These are phyloP conservation scores for Melanostoma scalare DNA, from an alignment of 2,888 invertebrate species.

Conservation along the genomic window DNA sequence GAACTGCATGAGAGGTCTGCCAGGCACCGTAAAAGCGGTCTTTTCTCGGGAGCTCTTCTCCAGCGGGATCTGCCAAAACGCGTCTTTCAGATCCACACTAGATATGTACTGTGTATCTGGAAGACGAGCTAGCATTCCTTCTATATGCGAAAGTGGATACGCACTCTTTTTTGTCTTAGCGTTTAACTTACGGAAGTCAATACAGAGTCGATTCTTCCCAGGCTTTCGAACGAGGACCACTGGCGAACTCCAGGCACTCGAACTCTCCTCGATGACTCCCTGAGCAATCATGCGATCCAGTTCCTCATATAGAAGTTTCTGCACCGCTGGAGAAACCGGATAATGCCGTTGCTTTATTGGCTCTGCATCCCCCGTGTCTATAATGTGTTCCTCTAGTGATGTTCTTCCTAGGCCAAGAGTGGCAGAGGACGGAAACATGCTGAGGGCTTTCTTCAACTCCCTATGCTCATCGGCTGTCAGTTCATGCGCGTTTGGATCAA, in stretches of 20 bases:
- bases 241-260: too few species aligned
- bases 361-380: too few species aligned
- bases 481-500: background rate
- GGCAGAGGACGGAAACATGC: constrained; percentile 12
- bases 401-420: background rate
- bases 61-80: too few species aligned
- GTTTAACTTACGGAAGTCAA: too few species aligned
- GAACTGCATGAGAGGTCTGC: background rate
- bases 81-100: too few species aligned
- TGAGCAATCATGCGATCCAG: constrained; percentile 7
- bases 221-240: background rate
- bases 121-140: constrained; percentile 6
- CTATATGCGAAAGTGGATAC: background rate
- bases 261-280: background rate
- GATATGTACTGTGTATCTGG: constrained; percentile 2
- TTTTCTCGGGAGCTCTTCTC: background rate
- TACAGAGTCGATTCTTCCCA: background rate
- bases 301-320: constrained; percentile 11
- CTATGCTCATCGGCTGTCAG: background rate
- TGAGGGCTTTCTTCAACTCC: background rate
- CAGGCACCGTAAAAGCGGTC: constrained; percentile 27
- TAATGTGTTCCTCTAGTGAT: background rate
- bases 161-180: background rate
- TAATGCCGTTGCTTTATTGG: too few species aligned
- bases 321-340: too few species aligned